Evolutionary conservation across 2,113 vertebrate genomes (phyloP), one percentile per base, ranked within the genome.

Genomic region (Syrrhaptes paradoxus): DNA sequence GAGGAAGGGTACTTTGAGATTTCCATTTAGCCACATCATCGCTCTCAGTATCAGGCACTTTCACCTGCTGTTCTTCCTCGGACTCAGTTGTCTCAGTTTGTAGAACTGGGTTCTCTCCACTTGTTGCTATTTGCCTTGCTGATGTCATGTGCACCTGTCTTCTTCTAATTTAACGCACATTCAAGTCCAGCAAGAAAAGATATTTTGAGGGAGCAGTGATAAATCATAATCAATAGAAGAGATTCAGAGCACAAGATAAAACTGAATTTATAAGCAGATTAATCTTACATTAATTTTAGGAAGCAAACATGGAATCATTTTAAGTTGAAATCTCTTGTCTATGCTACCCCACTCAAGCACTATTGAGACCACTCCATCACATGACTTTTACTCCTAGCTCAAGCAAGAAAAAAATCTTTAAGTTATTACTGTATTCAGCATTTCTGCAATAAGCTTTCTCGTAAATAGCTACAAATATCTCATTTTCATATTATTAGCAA

Each of bases 1-100:
- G 97, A 92, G 90, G 83, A 22, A 96, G 80, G 51, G 95, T 91
- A 76, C 86, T 95, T 83, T 98, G 98, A 87, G 97, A 97, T 95
- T 98, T 98, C 94, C 79, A 91, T 63, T 97, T 98, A 22, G 97
- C 98, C 97, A 99, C 97, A 97, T 99, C 98, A 70, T 99, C 98
- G 93, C 95, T 98, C 85, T 98, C 96, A 61, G 97, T 96, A 96
- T 98, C 98, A 45, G 98, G 98, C 43, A 94, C 61, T 94, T 97
- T 97, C 61, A 95, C 80, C 48, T 86, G 43, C 28, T 96, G 86
- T 66, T 95, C 87, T 67, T 96, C 83, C 48, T 79, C 76, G 36
- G 89, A 63, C 8, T 96, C 97, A 17, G 71, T 94, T 90, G 98
- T 98, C 95, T 93, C 85, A 86, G 95, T 68, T 80, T 95, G 97